These are phyloP conservation scores for Oncorhynchus nerka DNA, from an alignment of 2,113 vertebrate genomes.

Conservation along the genomic window DNA sequence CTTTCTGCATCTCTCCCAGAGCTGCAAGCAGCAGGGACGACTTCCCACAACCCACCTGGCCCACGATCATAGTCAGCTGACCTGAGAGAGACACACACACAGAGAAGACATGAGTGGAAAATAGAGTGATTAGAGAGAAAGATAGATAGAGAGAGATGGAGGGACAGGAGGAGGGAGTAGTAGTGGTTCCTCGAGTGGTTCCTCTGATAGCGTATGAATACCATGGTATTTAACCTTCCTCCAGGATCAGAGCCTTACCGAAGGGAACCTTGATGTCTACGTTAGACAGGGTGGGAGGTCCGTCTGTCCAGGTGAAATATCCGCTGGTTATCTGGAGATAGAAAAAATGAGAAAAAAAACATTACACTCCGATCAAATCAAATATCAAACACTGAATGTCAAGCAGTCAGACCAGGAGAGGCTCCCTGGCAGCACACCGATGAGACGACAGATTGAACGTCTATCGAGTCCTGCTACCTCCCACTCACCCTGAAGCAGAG, in stretches of 20 bases:
- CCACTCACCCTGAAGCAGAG: slow-evolving; percentile 85
- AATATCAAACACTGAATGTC: no score
- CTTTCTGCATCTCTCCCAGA: slow-evolving; percentile 95
- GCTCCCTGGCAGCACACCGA: background rate
- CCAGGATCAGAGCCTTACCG: slow-evolving; percentile 72
- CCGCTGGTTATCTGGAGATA: slow-evolving; percentile 82
- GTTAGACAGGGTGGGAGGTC: slow-evolving; percentile 85
- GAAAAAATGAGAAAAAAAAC: background rate
- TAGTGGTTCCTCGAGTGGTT: no score
- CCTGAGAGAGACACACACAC: slow-evolving; percentile 67
- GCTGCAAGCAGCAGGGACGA: slow-evolving; percentile 93
- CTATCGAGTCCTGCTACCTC: background rate
- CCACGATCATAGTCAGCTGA: slow-evolving; percentile 98
- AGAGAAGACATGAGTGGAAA: background rate
- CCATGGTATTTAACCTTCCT: no score
- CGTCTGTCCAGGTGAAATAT: slow-evolving; percentile 97
- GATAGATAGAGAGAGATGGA: background rate
- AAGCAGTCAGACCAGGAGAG: no score
- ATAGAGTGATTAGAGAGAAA: no score
- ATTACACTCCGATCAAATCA: background rate
- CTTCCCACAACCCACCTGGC: slow-evolving; percentile 97
- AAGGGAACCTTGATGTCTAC: slow-evolving; percentile 92
- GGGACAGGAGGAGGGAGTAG: rapidly evolving
- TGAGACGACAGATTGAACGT: background rate
- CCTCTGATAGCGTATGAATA: no score